A percentile compares a stretch with the other conserved stretches of the same genome.
Evolutionary conservation across 2,113 vertebrate species (phyloP).

Genomic region (Oryzias curvinotus): DNA sequence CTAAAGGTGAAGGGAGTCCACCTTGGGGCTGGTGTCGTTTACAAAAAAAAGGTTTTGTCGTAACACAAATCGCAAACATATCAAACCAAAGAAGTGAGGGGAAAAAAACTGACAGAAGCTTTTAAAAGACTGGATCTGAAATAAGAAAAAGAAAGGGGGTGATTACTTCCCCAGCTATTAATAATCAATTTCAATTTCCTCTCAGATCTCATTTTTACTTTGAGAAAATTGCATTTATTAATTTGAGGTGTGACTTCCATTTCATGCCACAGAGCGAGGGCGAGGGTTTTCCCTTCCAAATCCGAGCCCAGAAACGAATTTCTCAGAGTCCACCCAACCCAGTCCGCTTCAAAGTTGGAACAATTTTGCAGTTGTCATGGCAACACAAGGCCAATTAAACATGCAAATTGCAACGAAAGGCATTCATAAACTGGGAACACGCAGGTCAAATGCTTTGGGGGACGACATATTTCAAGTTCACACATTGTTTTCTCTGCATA

Average conservation of each 20-base stretch:
- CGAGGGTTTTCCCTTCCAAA: constrained; percentile 1
- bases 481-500: constrained; percentile 17
- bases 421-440: constrained; percentile 22
- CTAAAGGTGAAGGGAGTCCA: constrained; percentile 14
- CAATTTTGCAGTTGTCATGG: no score
- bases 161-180: constrained; percentile 12
- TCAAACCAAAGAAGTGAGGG: not conserved
- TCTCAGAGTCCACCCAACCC: not conserved
- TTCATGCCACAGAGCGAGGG: not conserved
- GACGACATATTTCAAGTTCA: constrained; percentile 3
- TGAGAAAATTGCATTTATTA: constrained; percentile 16
- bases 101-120: constrained; percentile 12
- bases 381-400: no score
- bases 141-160: constrained; percentile 16
- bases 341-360: no score
- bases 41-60: not conserved
- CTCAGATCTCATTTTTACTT: constrained; percentile 23
- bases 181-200: constrained; percentile 52
- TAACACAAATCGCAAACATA: not conserved
- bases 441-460: constrained; percentile 14
- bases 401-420: not conserved
- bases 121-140: not conserved
- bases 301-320: not conserved
- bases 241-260: not conserved
- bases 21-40: not conserved